These are phyloP conservation scores for Tribolium madens DNA, from an alignment of 1,140 invertebrate species.

Conservation along the genomic window DNA sequence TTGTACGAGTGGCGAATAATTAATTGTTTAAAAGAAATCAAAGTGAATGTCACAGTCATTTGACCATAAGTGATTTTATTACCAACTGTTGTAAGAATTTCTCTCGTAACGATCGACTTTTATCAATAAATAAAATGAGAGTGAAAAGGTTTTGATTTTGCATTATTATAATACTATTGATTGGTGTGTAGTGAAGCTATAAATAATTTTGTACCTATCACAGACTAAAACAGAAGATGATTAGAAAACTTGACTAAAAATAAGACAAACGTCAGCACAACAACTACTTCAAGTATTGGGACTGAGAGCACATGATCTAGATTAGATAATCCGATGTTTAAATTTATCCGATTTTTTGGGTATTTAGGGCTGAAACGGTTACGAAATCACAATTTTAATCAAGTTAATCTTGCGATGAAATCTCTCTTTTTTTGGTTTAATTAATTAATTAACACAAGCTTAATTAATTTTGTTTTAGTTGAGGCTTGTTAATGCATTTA, in stretches of 20 bases:
- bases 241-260: neutral
- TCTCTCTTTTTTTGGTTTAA: neutral
- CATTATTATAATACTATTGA: neutral
- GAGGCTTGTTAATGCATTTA: neutral
- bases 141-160: slow-evolving; percentile 1
- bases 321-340: neutral
- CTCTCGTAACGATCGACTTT: neutral
- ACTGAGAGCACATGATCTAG: neutral
- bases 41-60: neutral
- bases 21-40: neutral
- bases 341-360: neutral
- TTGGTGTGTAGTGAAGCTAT: neutral
- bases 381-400: neutral
- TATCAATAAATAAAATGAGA: neutral
- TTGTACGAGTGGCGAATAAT: neutral
- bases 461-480: neutral
- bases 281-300: neutral
- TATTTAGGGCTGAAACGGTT: neutral
- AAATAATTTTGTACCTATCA: too few relatives aligned
- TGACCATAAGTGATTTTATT: neutral
- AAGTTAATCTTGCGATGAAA: neutral
- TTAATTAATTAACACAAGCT: neutral
- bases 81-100: neutral
- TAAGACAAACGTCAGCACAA: neutral
- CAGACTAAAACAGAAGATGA: neutral